Base-by-base conservation (phyloP, 2,888 invertebrate species). In the Polietes domitor region DNA sequence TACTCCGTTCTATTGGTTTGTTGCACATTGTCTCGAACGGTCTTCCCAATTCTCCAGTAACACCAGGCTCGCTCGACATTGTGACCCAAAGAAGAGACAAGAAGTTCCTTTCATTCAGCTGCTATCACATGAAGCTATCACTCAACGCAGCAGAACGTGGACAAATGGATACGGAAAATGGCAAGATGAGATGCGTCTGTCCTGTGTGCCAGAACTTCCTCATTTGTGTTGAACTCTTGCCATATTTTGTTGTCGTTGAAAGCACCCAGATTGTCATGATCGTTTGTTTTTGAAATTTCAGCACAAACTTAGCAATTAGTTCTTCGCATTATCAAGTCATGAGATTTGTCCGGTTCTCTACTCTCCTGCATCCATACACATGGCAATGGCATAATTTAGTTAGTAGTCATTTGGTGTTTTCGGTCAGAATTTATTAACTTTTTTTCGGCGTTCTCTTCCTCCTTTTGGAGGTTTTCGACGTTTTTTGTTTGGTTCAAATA, bases 381-480 rank as follows among this genome's bases (percentile, higher is more conserved):
- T 21, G 3, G 15, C 43, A 17, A 43, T 65, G 65, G 47, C 24
- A 55, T 26, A 72, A 32, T 53, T 72, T 72, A 53, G 21, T 37
- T 58, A 15, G 17, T 28, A 70, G 32, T 53, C 15, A 19, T 61
- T 61, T 17, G 32, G 63, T 28, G 47, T 32, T 41, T 43, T 83
- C 77, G 85, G 79, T 65, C 65, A 80, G 41, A 73, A 77, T 24
- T 37, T 71, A 26, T 76, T 32, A 72, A 61, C 32, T 71, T 78
- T 76, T 37, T 37, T 37, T 37, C 7, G 37, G 37, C 37, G 4
- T 9, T 37, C 12, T 32, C n/a, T 63, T 43, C 7, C 75, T 28
- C 37, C 12, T 43, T 19, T 61, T 43, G 37, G 55, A 9, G 15
- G 1, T 68, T 26, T n/a, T n/a, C n/a, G n/a, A n/a, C n/a, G n/a